A percentile compares a stretch with the other conserved stretches of the same genome.
These are phyloP conservation scores for Ptilorrhoa leucosticta DNA, from an alignment of 2,113 vertebrate genomes.

Conservation along the genomic window DNA sequence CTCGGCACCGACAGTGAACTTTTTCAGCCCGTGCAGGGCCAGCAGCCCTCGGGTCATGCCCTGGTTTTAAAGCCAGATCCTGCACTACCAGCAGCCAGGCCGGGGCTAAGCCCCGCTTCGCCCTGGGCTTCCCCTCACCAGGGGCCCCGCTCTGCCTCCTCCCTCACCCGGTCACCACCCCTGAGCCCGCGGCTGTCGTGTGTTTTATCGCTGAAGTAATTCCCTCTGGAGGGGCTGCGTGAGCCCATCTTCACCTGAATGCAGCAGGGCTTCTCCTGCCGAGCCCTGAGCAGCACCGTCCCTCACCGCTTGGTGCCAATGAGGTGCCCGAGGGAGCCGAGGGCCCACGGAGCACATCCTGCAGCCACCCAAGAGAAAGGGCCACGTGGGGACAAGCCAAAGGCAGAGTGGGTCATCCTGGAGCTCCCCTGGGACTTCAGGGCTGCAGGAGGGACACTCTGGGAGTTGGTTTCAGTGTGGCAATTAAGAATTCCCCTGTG, in stretches of 20 bases:
- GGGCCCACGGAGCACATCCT: rapidly evolving
- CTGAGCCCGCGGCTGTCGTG: rapidly evolving
- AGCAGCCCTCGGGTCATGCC: rapidly evolving
- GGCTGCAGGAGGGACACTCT: neutral
- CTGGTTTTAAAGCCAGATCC: neutral
- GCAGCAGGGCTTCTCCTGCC: neutral
- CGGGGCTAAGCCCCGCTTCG: rapidly evolving
- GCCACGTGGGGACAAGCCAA: rapidly evolving
- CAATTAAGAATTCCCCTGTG: neutral
- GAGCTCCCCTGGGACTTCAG: neutral
- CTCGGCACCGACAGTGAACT: rapidly evolving
- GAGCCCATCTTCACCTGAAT: neutral
- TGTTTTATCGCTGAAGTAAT: neutral
- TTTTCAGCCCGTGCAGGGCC: neutral
- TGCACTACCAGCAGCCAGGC: neutral
- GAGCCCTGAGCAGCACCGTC: neutral
- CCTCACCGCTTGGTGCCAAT: neutral
- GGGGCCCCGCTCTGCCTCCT: neutral
- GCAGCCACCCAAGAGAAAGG: neutral
- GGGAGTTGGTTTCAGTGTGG: neutral
- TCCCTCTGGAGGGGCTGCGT: neutral
- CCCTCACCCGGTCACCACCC: rapidly evolving
- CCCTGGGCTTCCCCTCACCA: neutral
- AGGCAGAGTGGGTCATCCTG: neutral
- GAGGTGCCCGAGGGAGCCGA: rapidly evolving